These are phyloP conservation scores for Acanthoscelides obtectus DNA, from an alignment of 2,888 invertebrate genomes.

Conservation along the genomic window DNA sequence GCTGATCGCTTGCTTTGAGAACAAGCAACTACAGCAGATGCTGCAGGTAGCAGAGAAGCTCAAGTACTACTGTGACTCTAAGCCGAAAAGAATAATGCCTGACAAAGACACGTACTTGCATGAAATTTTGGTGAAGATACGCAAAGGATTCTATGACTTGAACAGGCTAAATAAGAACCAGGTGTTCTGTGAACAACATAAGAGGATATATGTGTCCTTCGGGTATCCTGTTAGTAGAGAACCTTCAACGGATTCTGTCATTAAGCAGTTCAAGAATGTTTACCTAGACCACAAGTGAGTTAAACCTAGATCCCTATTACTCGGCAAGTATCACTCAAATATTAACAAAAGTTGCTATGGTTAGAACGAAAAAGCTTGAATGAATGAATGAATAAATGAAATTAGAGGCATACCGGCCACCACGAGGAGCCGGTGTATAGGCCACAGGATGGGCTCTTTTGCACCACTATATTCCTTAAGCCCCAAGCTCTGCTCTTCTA, in stretches of 20 bases:
- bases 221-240: slow-evolving; percentile 37
- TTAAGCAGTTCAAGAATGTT: slow-evolving; percentile 35
- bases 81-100: slow-evolving; percentile 43
- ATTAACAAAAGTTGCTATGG: too few species aligned
- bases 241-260: slow-evolving; percentile 42
- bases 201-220: slow-evolving; percentile 37
- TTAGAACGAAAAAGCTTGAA: too few species aligned
- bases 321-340: too few species aligned
- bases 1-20: slow-evolving; percentile 37
- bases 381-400: too few species aligned
- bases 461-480: too few species aligned
- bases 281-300: slow-evolving; percentile 38
- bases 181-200: slow-evolving; percentile 30
- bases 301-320: too few species aligned
- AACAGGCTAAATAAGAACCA: slow-evolving; percentile 41
- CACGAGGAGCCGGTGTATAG: too few species aligned
- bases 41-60: slow-evolving; percentile 43
- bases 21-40: slow-evolving; percentile 21
- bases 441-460: too few species aligned
- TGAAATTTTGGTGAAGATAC: slow-evolving; percentile 45
- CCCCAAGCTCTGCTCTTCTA: too few species aligned
- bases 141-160: slow-evolving; percentile 45
- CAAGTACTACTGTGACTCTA: slow-evolving; percentile 45
- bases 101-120: slow-evolving; percentile 41
- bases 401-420: too few species aligned